These are phyloP conservation scores for Hippasteria phrygiana DNA, from an alignment of 53 echinoderm and acorn worm genomes.

Conservation along the genomic window DNA sequence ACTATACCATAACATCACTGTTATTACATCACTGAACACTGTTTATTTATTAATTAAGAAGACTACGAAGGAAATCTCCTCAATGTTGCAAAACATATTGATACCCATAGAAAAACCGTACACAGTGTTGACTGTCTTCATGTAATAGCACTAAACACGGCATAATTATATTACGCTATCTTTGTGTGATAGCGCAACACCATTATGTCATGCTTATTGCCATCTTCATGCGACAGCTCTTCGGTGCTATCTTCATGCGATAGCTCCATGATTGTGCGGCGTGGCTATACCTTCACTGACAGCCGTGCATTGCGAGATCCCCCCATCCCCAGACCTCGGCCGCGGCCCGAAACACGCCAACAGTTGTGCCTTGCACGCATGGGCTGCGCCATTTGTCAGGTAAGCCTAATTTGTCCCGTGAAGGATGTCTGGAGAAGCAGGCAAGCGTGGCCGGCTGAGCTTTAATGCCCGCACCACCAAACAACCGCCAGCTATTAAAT, in stretches of 20 bases:
- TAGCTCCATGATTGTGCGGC: no score
- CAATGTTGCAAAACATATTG: no score
- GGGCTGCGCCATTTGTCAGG: conserved; percentile 54
- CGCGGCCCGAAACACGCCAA: conserved; percentile 62
- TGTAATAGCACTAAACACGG: no score
- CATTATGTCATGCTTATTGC: not conserved
- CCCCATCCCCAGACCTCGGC: not conserved
- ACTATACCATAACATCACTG: no score
- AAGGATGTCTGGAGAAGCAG: conserved; percentile 24
- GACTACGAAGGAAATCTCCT: no score
- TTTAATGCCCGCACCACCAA: conserved; percentile 53
- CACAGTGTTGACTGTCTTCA: no score
- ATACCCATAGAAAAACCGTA: no score
- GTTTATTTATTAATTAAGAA: no score
- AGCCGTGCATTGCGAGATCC: not conserved
- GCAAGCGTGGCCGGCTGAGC: conserved; percentile 17
- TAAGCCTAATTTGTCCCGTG: conserved; percentile 24
- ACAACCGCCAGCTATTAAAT: conserved; percentile 41
- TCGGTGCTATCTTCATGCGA: not conserved
- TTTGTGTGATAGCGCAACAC: not conserved
- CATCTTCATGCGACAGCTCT: not conserved
- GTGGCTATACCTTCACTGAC: no score
- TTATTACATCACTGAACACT: no score
- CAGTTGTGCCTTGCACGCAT: conserved; percentile 78
- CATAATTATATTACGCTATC: no score